Percentiles rank a stretch among this genome's conserved stretches.
Conservation (phyloP, 2,888 invertebrate genomes). For the Tachystola acroxantha region DNA sequence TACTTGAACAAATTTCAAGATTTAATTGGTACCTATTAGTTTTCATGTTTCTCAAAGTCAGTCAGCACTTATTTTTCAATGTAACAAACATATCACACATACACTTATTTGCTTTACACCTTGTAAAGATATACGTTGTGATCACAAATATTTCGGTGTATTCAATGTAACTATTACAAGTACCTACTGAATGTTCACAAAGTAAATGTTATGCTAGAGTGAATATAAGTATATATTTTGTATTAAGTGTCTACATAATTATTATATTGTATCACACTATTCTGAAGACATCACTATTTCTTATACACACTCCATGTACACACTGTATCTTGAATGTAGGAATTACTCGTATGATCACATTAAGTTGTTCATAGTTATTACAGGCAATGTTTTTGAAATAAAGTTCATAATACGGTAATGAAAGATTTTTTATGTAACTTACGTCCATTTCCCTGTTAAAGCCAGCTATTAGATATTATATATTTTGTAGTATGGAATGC, state of each 20-base stretch:
- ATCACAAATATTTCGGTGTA: constrained; percentile 47
- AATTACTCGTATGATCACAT: constrained; percentile 23
- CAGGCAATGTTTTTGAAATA: constrained; percentile 37
- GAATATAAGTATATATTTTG: constrained; percentile 23
- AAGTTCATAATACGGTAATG: constrained; percentile 36
- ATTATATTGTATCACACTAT: constrained; percentile 26
- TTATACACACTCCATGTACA: constrained; percentile 45
- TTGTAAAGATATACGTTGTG: constrained; percentile 27
- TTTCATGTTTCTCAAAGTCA: constrained; percentile 36
- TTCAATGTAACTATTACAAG: constrained; percentile 34
- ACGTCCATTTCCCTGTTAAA: constrained; percentile 79
- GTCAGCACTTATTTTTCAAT: constrained; percentile 60
- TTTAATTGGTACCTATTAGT: background rate
- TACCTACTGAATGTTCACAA: constrained; percentile 33
- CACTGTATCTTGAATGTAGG: constrained; percentile 19
- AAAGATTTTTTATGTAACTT: constrained; percentile 40
- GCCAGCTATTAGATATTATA: constrained; percentile 67
- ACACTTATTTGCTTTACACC: constrained; percentile 57
- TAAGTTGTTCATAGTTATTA: constrained; percentile 38
- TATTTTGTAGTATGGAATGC: constrained; percentile 76
- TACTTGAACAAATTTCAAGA: background rate
- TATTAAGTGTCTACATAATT: constrained; percentile 17
- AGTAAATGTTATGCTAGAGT: constrained; percentile 24
- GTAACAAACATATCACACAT: constrained; percentile 55
- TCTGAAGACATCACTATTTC: constrained; percentile 37